A percentile compares a stretch with the other conserved stretches of the same genome.
Conservation (phyloP, 30 jellyfish, hydroid and myxozoan genomes). For the Nemopilema nomurai region DNA sequence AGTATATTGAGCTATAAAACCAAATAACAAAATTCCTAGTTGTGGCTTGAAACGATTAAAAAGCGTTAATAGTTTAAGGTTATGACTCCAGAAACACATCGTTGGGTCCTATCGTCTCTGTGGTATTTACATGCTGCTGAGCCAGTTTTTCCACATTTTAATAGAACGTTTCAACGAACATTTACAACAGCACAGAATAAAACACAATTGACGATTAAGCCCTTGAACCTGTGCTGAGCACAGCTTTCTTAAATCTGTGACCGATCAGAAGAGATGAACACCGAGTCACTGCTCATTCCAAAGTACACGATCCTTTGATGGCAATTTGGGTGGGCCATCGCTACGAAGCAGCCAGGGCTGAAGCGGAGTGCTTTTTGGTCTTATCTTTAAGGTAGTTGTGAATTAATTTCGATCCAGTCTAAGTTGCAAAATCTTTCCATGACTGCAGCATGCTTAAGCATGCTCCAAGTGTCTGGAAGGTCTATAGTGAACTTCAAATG, state of each 20-base stretch:
- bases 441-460: constrained; percentile 8
- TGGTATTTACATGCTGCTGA: too few relatives aligned
- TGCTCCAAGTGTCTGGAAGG: constrained; percentile 21
- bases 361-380: constrained; percentile 33
- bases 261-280: background rate
- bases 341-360: background rate
- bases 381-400: background rate
- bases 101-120: too few relatives aligned
- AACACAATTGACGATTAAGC: too few relatives aligned
- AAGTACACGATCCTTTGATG: background rate
- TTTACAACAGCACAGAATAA: background rate
- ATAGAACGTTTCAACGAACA: too few relatives aligned
- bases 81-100: too few relatives aligned
- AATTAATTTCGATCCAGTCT: constrained; percentile 5
- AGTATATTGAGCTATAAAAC: too few relatives aligned
- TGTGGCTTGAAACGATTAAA: too few relatives aligned
- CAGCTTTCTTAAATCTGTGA: background rate
- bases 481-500: background rate
- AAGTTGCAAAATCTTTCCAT: background rate
- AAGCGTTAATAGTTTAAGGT: too few relatives aligned
- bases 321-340: constrained; percentile 28
- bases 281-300: background rate
- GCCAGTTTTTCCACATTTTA: too few relatives aligned
- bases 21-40: too few relatives aligned
- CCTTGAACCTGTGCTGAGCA: too few relatives aligned